phyloP scores from a whole-genome alignment of 2,797 vertebrate species.

The Taeniopygia guttata region DNA sequence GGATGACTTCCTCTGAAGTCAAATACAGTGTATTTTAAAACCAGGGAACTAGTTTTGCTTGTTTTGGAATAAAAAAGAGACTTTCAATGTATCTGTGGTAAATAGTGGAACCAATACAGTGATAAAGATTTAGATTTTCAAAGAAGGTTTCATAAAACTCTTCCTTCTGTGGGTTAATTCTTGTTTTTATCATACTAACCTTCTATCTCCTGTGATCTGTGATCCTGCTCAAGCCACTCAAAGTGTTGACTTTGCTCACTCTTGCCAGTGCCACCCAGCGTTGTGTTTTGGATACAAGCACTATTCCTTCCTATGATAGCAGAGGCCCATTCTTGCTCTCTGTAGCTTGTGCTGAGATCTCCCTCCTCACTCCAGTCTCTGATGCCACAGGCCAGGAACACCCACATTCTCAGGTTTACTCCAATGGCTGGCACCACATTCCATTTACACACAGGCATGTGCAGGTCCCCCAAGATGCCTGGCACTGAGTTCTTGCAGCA shows the following conservation, averaged over 20 bases:
- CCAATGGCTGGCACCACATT: neutral
- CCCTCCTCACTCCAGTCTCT: neutral
- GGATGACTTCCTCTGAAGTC: neutral
- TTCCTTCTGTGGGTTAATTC: neutral
- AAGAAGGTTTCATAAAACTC: neutral
- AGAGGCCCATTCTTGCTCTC: neutral
- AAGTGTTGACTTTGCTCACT: neutral
- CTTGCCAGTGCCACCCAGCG: rapidly evolving
- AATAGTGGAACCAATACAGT: neutral
- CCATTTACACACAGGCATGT: neutral
- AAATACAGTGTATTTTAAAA: neutral
- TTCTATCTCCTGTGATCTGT: neutral
- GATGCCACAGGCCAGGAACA: too few relatives aligned
- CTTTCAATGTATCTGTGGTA: neutral
- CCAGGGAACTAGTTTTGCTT: neutral
- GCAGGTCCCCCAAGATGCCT: neutral
- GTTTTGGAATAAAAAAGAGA: neutral
- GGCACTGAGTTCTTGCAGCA: neutral
- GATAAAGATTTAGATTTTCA: neutral
- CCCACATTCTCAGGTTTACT: neutral
- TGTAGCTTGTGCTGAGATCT: neutral
- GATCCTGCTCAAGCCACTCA: neutral
- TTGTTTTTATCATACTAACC: neutral
- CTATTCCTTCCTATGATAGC: neutral
- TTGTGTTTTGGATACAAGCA: neutral